Percentiles rank a stretch among this genome's conserved stretches.
Evolutionary conservation across 2,888 invertebrate species (phyloP).

Genomic region (Crepidodera aurea): DNA sequence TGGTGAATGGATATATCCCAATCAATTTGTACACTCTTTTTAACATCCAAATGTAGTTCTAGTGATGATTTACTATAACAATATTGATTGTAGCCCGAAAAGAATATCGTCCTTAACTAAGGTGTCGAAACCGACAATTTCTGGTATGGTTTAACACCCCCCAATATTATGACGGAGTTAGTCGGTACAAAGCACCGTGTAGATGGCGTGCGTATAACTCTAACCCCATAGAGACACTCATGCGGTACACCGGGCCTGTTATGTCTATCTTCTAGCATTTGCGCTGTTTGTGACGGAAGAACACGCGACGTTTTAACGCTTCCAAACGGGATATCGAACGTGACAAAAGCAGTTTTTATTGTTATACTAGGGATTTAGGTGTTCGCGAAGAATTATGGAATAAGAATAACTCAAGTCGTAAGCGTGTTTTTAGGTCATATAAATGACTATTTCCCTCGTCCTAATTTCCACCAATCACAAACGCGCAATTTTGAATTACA

Average conservation of each 20-base stretch:
- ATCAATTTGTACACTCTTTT: no score
- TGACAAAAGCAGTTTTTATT: conserved; percentile 30
- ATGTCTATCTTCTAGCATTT: conserved; percentile 38
- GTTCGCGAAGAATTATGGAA: not conserved
- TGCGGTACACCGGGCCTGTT: conserved; percentile 47
- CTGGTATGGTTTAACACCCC: conserved; percentile 16
- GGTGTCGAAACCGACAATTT: conserved; percentile 5
- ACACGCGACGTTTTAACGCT: conserved; percentile 27
- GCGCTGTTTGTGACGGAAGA: conserved; percentile 15
- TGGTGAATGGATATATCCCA: no score
- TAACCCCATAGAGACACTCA: conserved; percentile 44
- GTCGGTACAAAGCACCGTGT: conserved; percentile 23
- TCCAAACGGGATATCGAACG: conserved; percentile 31
- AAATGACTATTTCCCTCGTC: no score
- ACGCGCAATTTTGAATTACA: no score
- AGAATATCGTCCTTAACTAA: not conserved
- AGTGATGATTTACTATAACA: no score
- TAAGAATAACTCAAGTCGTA: no score
- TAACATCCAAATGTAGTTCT: no score
- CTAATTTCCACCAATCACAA: no score
- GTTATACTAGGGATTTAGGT: not conserved
- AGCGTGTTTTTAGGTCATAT: no score
- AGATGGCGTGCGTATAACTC: conserved; percentile 28
- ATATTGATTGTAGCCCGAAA: no score
- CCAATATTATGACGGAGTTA: conserved; percentile 29